Evolutionary conservation across 2,888 invertebrate species (phyloP).

Genomic region (Ypsolopha scabrella): DNA sequence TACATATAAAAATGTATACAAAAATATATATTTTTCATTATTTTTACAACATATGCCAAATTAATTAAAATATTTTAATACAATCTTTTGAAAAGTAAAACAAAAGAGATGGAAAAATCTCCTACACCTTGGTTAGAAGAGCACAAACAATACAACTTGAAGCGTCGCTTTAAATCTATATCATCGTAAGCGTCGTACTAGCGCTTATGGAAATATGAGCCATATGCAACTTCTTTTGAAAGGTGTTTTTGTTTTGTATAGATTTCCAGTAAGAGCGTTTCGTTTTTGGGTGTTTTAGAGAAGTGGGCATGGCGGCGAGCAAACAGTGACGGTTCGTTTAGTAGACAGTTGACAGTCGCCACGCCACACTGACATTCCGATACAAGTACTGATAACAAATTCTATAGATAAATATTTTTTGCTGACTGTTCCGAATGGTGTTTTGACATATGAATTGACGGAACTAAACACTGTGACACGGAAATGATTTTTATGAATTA

Average conservation of each 20-base stretch:
- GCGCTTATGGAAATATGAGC: constrained; percentile 12
- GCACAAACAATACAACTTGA: constrained; percentile 42
- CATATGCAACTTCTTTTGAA: constrained; percentile 9
- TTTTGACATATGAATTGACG: background rate
- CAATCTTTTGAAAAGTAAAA: constrained; percentile 23
- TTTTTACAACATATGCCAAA: background rate
- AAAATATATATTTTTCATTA: background rate
- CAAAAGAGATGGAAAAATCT: constrained; percentile 33
- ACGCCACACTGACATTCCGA: constrained; percentile 69
- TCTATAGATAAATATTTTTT: constrained; percentile 38
- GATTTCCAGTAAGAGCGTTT: constrained; percentile 19
- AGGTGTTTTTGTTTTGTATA: constrained; percentile 8
- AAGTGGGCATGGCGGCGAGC: constrained; percentile 67
- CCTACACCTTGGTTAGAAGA: constrained; percentile 24
- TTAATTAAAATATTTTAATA: constrained; percentile 16
- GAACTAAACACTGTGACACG: background rate
- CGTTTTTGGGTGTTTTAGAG: constrained; percentile 18
- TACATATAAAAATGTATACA: constrained; percentile 9
- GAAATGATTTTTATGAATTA: background rate
- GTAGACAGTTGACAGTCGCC: constrained; percentile 70
- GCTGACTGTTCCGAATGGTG: constrained; percentile 1
- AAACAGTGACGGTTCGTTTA: constrained; percentile 66
- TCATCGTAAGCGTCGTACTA: constrained; percentile 18
- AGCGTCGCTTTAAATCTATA: constrained; percentile 10
- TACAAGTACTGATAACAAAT: constrained; percentile 62